phyloP scores from a whole-genome alignment of 2,888 invertebrate genomes.

The Brachyptera risi region DNA sequence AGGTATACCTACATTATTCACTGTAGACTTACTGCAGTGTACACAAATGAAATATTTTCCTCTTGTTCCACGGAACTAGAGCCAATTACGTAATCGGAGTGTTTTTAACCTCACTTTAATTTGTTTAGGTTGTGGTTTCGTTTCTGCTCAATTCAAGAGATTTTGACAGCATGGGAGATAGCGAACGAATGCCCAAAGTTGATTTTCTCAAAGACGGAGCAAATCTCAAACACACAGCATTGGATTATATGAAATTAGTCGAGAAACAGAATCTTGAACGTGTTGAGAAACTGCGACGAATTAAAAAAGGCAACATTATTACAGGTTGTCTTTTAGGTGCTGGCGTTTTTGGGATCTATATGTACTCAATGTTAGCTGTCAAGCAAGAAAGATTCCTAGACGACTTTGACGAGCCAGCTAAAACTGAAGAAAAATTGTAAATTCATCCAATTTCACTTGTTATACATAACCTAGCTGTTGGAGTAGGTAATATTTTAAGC shows the following conservation, averaged over 20 bases:
- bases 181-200: constrained; percentile 42
- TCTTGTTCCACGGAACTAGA: too few relatives aligned
- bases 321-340: constrained; percentile 62
- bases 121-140: too few relatives aligned
- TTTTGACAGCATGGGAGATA: constrained; percentile 28
- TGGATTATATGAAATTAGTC: constrained; percentile 74
- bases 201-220: constrained; percentile 44
- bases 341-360: constrained; percentile 72
- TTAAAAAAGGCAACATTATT: constrained; percentile 62
- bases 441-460: not conserved
- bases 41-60: too few relatives aligned
- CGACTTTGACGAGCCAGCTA: constrained; percentile 82
- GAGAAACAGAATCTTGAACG: constrained; percentile 72
- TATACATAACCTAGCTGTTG: too few relatives aligned
- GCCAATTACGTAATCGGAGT: too few relatives aligned
- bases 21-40: too few relatives aligned
- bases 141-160: too few relatives aligned
- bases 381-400: constrained; percentile 91
- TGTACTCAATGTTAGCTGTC: constrained; percentile 80
- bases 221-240: constrained; percentile 51
- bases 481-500: too few relatives aligned
- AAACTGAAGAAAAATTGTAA: constrained; percentile 39
- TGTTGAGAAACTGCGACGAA: constrained; percentile 59
- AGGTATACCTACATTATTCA: too few relatives aligned
- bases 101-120: too few relatives aligned